Conservation (phyloP, 1,140 invertebrate genomes). For the Macrocentrus cingulum region DNA sequence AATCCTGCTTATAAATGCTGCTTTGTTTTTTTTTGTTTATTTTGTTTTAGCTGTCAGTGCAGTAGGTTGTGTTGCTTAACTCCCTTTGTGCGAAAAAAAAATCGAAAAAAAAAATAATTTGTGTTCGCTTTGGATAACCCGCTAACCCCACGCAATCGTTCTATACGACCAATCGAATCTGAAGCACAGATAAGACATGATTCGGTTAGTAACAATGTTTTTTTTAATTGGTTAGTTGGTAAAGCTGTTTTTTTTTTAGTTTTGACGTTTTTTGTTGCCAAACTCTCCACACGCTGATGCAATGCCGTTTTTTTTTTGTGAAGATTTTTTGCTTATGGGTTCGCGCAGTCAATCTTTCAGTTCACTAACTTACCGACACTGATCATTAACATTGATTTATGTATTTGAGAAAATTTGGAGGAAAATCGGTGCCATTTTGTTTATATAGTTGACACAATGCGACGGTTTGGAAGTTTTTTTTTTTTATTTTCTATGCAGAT, state of each 20-base stretch:
- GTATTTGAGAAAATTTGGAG: too few species aligned
- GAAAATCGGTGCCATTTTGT: slow-evolving; percentile 10
- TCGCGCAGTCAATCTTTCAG: slow-evolving; percentile 13
- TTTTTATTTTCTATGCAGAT: too few species aligned
- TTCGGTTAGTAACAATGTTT: slow-evolving; percentile 45
- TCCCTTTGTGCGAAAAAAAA: slow-evolving; percentile 46
- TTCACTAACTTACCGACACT: slow-evolving; percentile 17
- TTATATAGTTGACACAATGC: too few species aligned
- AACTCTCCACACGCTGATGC: slow-evolving; percentile 11
- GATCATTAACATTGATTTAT: slow-evolving; percentile 8
- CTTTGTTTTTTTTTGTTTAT: slow-evolving; percentile 20
- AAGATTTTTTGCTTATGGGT: slow-evolving; percentile 19
- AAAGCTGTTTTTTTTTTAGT: slow-evolving; percentile 4
- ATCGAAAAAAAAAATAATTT: slow-evolving; percentile 40
- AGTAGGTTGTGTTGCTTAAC: slow-evolving; percentile 55
- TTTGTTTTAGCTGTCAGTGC: slow-evolving; percentile 56
- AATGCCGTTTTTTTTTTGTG: background rate
- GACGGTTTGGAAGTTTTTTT: too few species aligned
- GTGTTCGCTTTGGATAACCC: slow-evolving; percentile 55
- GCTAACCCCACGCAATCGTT: slow-evolving; percentile 43
- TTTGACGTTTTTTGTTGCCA: slow-evolving; percentile 1
- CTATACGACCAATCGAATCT: slow-evolving; percentile 4
- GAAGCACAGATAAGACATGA: slow-evolving; percentile 23
- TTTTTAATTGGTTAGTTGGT: slow-evolving; percentile 13
- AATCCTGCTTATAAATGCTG: slow-evolving; percentile 20